Evolutionary conservation across 2,113 vertebrate genomes (phyloP).

Genomic region (Chlorodrepanis virens): DNA sequence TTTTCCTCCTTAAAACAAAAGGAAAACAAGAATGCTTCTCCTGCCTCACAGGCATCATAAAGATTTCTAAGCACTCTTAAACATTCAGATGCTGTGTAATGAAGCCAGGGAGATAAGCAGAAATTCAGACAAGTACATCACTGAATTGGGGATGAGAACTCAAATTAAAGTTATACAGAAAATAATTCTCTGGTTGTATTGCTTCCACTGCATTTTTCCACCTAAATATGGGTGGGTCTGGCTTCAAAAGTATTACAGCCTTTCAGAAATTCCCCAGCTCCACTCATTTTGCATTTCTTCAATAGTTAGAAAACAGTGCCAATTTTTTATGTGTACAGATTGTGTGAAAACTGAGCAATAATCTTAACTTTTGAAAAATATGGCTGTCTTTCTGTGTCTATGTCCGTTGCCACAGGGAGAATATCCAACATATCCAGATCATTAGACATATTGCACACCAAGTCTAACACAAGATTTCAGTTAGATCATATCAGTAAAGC

Average conservation of each 20-base stretch:
- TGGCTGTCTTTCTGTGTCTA: not conserved
- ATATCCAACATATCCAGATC: not conserved
- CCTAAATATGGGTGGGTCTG: not conserved
- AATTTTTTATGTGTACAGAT: not conserved
- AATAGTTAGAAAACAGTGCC: not conserved
- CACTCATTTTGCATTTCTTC: not conserved
- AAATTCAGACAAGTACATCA: not conserved
- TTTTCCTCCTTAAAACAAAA: slow-evolving; percentile 4
- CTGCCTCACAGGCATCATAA: not conserved
- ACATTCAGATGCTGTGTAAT: not conserved
- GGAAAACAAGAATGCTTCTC: not conserved
- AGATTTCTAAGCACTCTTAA: not conserved
- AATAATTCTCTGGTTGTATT: not conserved
- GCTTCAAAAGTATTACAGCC: not conserved
- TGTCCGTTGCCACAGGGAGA: not conserved
- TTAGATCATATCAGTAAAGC: not conserved
- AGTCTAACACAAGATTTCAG: not conserved
- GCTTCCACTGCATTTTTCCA: not conserved
- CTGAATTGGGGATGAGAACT: not conserved
- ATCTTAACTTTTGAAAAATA: not conserved
- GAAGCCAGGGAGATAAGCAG: not conserved
- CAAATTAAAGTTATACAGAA: not conserved
- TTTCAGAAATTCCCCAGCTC: not conserved
- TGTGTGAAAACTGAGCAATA: not conserved
- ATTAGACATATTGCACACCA: not conserved